These are phyloP conservation scores for Micrasema longulum DNA, from an alignment of 1,140 invertebrate species.

Conservation along the genomic window DNA sequence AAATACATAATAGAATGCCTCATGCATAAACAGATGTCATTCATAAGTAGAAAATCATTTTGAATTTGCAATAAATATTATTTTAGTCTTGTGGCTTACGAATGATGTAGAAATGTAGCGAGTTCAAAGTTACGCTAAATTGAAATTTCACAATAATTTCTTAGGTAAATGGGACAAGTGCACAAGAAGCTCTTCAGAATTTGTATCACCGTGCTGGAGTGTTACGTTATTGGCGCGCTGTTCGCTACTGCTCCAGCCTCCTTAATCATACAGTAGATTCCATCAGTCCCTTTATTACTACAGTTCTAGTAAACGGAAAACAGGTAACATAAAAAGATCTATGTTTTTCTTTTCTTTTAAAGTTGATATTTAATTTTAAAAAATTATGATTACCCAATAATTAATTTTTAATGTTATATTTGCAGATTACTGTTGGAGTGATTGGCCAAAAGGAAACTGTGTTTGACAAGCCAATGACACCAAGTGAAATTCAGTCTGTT, in stretches of 20 bases:
- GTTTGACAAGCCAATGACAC: constrained; percentile 97
- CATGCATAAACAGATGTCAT: too few relatives aligned
- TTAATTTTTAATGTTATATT: too few relatives aligned
- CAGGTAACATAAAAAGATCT: constrained; percentile 74
- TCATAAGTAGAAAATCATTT: too few relatives aligned
- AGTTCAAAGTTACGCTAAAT: too few relatives aligned
- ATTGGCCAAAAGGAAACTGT: constrained; percentile 94
- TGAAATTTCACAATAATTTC: constrained; percentile 9
- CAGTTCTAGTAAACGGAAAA: constrained; percentile 96
- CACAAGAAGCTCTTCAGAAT: constrained; percentile 79
- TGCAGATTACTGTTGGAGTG: constrained; percentile 92
- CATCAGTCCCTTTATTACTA: constrained; percentile 97
- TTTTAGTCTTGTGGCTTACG: too few relatives aligned
- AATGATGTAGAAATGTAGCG: too few relatives aligned
- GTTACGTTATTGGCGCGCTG: constrained; percentile 91
- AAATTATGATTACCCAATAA: too few relatives aligned
- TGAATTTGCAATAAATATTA: too few relatives aligned
- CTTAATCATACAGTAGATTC: constrained; percentile 95
- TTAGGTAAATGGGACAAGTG: constrained; percentile 69
- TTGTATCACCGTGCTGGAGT: constrained; percentile 91
- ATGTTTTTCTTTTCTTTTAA: too few relatives aligned
- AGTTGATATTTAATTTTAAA: too few relatives aligned
- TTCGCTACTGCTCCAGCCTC: constrained; percentile 93
- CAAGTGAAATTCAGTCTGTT: constrained; percentile 88
- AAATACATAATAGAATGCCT: too few relatives aligned